phyloP scores from a whole-genome alignment of 2,113 vertebrate genomes.

The Oncorhynchus tshawytscha region DNA sequence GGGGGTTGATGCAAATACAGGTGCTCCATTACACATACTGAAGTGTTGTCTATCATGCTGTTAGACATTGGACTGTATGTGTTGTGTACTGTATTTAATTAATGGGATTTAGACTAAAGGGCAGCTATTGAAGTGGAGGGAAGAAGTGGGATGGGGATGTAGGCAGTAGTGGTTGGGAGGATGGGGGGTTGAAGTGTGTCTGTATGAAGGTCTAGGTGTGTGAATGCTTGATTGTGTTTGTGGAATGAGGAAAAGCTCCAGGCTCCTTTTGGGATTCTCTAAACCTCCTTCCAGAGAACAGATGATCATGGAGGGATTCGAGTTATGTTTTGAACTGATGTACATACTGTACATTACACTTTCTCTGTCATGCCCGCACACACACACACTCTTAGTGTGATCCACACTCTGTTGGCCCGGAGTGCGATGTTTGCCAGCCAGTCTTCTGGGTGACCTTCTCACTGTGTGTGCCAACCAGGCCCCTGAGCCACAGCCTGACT shows the following conservation, averaged over 20 bases:
- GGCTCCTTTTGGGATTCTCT: background rate
- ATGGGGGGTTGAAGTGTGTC: background rate
- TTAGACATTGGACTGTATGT: background rate
- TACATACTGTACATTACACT: background rate
- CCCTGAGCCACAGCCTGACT: conserved; percentile 52
- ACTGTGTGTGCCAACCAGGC: conserved; percentile 45
- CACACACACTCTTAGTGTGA: background rate
- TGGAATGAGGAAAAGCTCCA: background rate
- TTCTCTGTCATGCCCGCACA: background rate
- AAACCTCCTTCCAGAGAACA: background rate
- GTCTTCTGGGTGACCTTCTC: conserved; percentile 56
- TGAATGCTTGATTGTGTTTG: background rate
- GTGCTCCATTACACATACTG: background rate
- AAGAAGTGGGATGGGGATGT: background rate
- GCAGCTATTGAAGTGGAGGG: too few relatives aligned
- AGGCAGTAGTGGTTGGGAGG: background rate
- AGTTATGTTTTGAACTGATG: background rate
- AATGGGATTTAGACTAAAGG: background rate
- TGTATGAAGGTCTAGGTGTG: background rate
- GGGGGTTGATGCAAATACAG: background rate
- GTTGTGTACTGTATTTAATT: background rate
- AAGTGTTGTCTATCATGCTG: background rate
- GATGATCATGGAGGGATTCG: background rate
- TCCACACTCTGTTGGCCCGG: conserved; percentile 13
- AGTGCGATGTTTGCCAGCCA: conserved; percentile 18